Evolutionary conservation across 2,113 vertebrate genomes (phyloP).

Genomic region (Pheucticus melanocephalus): DNA sequence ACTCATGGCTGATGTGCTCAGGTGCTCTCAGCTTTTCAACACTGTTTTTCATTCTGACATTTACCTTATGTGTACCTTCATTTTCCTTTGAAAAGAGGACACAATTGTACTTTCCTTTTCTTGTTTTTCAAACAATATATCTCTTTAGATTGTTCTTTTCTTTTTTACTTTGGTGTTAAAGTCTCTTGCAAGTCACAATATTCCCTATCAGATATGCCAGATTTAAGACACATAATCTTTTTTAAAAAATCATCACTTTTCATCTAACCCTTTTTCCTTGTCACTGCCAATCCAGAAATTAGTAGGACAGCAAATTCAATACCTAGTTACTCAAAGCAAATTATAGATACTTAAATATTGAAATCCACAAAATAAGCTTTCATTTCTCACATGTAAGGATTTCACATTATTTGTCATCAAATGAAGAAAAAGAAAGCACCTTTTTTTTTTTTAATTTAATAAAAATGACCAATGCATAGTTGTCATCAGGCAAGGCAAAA

Average conservation of each 20-base stretch:
- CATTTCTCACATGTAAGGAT: fast-evolving
- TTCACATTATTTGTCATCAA: not conserved
- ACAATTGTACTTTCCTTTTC: not conserved
- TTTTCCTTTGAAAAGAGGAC: not conserved
- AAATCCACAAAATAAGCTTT: not conserved
- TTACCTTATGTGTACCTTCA: fast-evolving
- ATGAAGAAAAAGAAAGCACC: not conserved
- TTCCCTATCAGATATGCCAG: not conserved
- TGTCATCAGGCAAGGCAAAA: not conserved
- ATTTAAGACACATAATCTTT: not conserved
- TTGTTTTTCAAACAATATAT: not conserved
- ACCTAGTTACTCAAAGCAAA: not conserved
- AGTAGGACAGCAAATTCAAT: not conserved
- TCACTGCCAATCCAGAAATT: not conserved
- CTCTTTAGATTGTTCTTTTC: not conserved
- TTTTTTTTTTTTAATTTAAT: not conserved
- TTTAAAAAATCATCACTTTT: not conserved
- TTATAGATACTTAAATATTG: not conserved
- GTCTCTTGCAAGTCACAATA: not conserved
- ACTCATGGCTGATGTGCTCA: not conserved
- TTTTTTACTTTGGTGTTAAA: not conserved
- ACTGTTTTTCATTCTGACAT: not conserved
- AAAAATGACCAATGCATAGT: not conserved
- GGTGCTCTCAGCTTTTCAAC: not conserved
- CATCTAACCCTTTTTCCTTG: not conserved